These are phyloP conservation scores for Desmophyllum pertusum DNA, from an alignment of 92 coral and sea anemone species.

Conservation along the genomic window DNA sequence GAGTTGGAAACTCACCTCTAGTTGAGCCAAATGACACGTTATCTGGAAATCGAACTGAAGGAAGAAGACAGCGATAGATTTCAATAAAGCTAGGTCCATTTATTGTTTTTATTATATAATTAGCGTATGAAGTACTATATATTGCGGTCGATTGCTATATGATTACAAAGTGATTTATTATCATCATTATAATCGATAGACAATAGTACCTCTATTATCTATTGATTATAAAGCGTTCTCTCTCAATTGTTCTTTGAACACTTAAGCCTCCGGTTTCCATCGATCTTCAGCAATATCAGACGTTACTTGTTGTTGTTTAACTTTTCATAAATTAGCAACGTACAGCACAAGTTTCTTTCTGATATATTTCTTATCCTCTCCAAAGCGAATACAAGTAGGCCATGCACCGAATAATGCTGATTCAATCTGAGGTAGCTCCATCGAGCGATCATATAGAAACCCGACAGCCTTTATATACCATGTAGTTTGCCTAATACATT, in stretches of 20 bases:
- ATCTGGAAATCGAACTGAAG: not conserved
- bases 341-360: not conserved
- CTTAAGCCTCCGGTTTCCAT: not conserved
- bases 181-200: not conserved
- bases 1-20: constrained; percentile 14
- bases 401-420: not conserved
- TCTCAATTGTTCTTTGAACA: not conserved
- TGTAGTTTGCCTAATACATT: not conserved
- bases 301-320: too few relatives aligned
- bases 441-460: not conserved
- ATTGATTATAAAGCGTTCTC: too few relatives aligned
- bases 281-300: not conserved
- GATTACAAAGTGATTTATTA: not conserved
- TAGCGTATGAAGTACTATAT: too few relatives aligned
- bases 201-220: not conserved
- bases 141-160: too few relatives aligned
- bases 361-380: not conserved
- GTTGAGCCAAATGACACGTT: constrained; percentile 23
- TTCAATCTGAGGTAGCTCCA: not conserved
- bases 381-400: not conserved
- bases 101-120: too few relatives aligned
- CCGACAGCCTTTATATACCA: too few relatives aligned
- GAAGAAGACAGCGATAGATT: too few relatives aligned
- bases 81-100: too few relatives aligned
- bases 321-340: too few relatives aligned